Conservation (phyloP, 2,113 vertebrate species). For the Chionomys nivalis region DNA sequence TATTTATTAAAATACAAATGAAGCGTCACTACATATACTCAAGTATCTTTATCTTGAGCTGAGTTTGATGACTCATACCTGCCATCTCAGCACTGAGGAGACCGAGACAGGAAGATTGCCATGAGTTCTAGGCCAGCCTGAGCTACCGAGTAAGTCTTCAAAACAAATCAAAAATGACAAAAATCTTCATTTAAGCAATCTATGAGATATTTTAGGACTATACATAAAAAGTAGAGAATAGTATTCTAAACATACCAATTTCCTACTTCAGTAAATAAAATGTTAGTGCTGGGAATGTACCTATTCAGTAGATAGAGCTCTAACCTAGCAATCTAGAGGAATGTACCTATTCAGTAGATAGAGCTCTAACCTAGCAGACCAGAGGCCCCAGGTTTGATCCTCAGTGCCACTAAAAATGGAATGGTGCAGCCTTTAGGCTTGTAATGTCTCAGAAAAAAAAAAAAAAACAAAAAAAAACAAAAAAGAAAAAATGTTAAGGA, state of each 20-base stretch:
- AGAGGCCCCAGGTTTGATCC: background rate
- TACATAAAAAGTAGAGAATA: background rate
- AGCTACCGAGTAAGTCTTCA: background rate
- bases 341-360: background rate
- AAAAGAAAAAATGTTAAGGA: background rate
- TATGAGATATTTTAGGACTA: slow-evolving; percentile 6
- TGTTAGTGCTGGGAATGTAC: background rate
- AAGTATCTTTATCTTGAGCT: background rate
- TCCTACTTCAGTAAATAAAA: background rate
- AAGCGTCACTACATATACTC: background rate
- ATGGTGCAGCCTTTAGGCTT: background rate
- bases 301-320: background rate
- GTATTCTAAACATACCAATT: background rate
- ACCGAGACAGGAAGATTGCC: background rate
- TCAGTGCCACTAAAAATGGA: background rate
- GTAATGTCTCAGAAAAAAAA: background rate
- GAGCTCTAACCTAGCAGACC: background rate
- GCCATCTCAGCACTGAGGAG: background rate
- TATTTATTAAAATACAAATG: no score
- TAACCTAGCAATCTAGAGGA: no score
- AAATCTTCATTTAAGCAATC: background rate
- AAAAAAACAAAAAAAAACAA: background rate
- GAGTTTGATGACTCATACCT: no score
- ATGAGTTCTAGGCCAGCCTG: background rate
- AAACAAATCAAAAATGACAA: background rate